Conservation (phyloP, 2,888 invertebrate genomes). For the Auanema freiburgensis region DNA sequence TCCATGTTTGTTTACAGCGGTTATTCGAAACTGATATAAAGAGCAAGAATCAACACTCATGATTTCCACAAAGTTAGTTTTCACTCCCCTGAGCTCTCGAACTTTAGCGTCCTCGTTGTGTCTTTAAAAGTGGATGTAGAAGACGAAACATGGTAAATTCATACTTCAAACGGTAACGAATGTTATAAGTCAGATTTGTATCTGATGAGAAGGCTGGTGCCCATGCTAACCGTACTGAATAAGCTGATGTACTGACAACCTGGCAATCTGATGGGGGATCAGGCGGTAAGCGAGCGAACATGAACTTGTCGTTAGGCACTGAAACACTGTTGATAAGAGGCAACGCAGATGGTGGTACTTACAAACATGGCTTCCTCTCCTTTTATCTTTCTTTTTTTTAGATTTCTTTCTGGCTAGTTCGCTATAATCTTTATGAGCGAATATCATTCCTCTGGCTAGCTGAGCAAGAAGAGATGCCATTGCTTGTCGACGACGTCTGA, state of each 20-base stretch:
- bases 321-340: slow-evolving; percentile 16
- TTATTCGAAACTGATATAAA: slow-evolving; percentile 61
- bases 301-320: slow-evolving; percentile 62
- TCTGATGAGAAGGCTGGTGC: slow-evolving; percentile 56
- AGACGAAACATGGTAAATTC: background rate
- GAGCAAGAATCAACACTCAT: slow-evolving; percentile 63
- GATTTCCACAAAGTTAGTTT: slow-evolving; percentile 54
- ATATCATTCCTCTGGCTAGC: slow-evolving; percentile 62
- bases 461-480: slow-evolving; percentile 63
- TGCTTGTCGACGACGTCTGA: slow-evolving; percentile 55
- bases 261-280: slow-evolving; percentile 62
- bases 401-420: slow-evolving; percentile 56
- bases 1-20: slow-evolving; percentile 60
- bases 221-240: slow-evolving; percentile 62
- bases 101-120: slow-evolving; percentile 50
- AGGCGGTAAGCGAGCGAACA: slow-evolving; percentile 62
- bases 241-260: slow-evolving; percentile 61
- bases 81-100: slow-evolving; percentile 50
- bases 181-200: slow-evolving; percentile 22
- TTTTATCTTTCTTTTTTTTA: slow-evolving; percentile 49
- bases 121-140: slow-evolving; percentile 21
- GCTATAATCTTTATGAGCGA: slow-evolving; percentile 60
- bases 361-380: slow-evolving; percentile 57
- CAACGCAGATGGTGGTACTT: slow-evolving; percentile 17
- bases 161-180: slow-evolving; percentile 13